These are phyloP conservation scores for Coluber constrictor DNA, from an alignment of 2,797 vertebrate species.

Conservation along the genomic window DNA sequence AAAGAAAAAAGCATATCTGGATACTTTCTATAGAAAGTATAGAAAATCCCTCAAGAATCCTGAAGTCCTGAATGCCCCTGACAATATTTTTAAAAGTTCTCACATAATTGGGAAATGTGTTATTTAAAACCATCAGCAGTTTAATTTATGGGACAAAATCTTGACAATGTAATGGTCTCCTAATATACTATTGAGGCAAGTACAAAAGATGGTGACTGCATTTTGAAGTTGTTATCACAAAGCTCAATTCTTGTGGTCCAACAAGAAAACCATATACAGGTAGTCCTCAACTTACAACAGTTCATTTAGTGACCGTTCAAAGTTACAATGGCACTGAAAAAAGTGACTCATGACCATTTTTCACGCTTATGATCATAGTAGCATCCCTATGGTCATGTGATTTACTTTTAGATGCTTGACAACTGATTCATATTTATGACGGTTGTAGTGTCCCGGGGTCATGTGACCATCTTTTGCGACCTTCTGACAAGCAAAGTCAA, in stretches of 20 bases:
- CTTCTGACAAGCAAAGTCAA: too few relatives aligned
- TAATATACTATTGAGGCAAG: background rate
- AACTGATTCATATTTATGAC: background rate
- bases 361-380: background rate
- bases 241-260: background rate
- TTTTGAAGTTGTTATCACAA: background rate
- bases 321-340: too few relatives aligned
- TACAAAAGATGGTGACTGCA: background rate
- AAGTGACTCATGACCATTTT: too few relatives aligned
- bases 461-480: background rate
- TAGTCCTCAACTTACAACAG: background rate
- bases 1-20: background rate
- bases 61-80: background rate
- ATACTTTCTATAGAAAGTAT: background rate
- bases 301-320: too few relatives aligned
- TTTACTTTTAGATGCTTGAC: background rate
- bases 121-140: background rate
- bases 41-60: background rate
- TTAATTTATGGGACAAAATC: background rate
- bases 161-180: background rate
- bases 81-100: background rate
- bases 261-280: background rate
- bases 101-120: conserved; percentile 7
- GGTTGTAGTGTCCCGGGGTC: background rate
- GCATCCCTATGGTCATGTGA: background rate